Conservation (phyloP, 2,888 invertebrate species). For the Campoletis raptor region DNA sequence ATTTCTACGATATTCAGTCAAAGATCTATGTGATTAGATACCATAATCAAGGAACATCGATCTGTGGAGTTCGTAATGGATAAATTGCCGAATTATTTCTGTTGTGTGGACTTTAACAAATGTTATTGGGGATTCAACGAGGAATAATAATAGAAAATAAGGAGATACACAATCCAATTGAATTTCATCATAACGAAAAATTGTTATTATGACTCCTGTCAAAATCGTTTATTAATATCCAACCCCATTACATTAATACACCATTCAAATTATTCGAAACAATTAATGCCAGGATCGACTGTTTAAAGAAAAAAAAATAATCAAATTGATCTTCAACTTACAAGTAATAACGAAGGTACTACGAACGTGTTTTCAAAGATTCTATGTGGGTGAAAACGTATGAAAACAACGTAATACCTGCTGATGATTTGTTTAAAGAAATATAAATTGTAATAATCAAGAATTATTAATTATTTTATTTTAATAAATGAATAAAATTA, state of each 20-base stretch:
- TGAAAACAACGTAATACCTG: no score
- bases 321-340: neutral
- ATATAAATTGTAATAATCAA: no score
- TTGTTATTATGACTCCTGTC: neutral
- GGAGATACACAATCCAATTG: neutral
- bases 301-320: neutral
- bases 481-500: no score
- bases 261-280: neutral
- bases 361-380: neutral
- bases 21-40: slow-evolving; percentile 7
- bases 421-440: neutral
- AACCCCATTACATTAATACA: neutral
- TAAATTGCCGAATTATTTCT: no score
- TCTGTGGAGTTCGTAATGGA: neutral
- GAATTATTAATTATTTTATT: no score
- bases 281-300: neutral
- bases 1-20: neutral
- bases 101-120: neutral
- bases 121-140: neutral
- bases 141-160: neutral
- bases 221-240: neutral
- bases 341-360: neutral
- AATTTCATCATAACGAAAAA: neutral
- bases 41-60: neutral
- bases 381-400: neutral